Base-by-base conservation (phyloP, 2,113 vertebrate species). In the Alces alces region DNA sequence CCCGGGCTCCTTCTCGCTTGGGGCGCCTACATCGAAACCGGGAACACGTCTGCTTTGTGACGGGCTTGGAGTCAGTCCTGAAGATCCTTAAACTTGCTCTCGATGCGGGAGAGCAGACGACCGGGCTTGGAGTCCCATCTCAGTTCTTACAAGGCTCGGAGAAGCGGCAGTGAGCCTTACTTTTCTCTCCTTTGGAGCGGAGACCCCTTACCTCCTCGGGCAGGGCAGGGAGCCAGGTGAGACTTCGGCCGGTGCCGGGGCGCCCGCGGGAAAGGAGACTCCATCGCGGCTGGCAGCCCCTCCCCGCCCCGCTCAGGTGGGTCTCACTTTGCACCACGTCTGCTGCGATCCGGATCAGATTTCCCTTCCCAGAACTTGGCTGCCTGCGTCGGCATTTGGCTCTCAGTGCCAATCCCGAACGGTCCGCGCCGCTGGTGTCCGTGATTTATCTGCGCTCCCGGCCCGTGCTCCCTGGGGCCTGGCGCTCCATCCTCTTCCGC, bases 381-480 rank as follows among this genome's bases (percentile, higher is more conserved):
- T 23, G 92, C 25, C 89, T n/a, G 85, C 80, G 36, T 66, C 8
- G 87, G 89, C 87, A 33, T 89, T 89, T 95, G 96, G 92, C 96
- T 45, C 28, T 33, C 52, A 1, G 64, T 10, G 79, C 19, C 90
- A 30, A 10, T 79, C 87, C 60, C 36, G n/a, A 55, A 8, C 85
- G 36, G 70, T 85, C 96, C 33, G 25, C 30, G 88, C 70, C 80
- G 54, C 55, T 25, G 10, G 33, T 25, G 90, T 9, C 54, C 10
- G 54, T 94, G 97, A 97, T 98, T 97, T 85, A 57, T 89, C 91
- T 57, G 95, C 36, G 84, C 47, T 1, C 85, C 89, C 11, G 85
- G 47, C 61, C 5, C 0, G 5, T 54, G 61, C 39, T 94, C 84
- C 93, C 83, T 1, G 28, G 57, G 11, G 90, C 66, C 36, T 6